Evolutionary conservation across 1,140 invertebrate species (phyloP), one percentile per base, ranked within the genome.

Genomic region (Drosophila funebris): DNA sequence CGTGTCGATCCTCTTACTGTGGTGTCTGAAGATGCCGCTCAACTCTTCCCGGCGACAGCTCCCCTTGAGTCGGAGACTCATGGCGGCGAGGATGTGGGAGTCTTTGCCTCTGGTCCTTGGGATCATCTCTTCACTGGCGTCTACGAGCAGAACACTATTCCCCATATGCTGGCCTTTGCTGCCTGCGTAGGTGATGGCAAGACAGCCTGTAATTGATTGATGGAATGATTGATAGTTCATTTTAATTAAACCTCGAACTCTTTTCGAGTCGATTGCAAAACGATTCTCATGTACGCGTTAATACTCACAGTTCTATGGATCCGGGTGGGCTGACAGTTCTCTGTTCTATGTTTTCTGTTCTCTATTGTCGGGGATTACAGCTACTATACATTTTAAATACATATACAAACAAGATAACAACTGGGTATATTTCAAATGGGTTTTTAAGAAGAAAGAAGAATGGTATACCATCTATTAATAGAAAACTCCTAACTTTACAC

Each of bases 141-240:
- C 7, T 95, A 96, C 78, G 96, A 97, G 70, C 96, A 97, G 90
- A 95, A 94, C 82, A 94, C 96, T 78, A 94, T 97, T 31, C 94
- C 96, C n/a, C 95, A 96, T 82, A 94, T 95, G 13, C 94, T 97
- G 75, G 95, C 94, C 1, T 95, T 94, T 78, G 94, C 95, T 1
- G 92, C 93, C 0, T 95, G 94, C 56, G 91, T 94, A 2, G 93
- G 93, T 9, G 80, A 91, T n/a, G 91, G 89, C 0, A 48, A 76
- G 6, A 91, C 80, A 13, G 81, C 82, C 0, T 91, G 90, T 46
- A 66, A 90, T 81, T 76, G 24, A 27, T 81, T 64, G 63, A 52
- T 36, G 50, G 18, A 4, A 1, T 43, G 14, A 76, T 39, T 46
- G 31, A 14, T 56, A 33, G 11, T 77, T 71, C 64, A 71, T 66